Evolutionary conservation across 2,888 invertebrate species (phyloP).

Genomic region (Rhopalosiphum nymphaeae): DNA sequence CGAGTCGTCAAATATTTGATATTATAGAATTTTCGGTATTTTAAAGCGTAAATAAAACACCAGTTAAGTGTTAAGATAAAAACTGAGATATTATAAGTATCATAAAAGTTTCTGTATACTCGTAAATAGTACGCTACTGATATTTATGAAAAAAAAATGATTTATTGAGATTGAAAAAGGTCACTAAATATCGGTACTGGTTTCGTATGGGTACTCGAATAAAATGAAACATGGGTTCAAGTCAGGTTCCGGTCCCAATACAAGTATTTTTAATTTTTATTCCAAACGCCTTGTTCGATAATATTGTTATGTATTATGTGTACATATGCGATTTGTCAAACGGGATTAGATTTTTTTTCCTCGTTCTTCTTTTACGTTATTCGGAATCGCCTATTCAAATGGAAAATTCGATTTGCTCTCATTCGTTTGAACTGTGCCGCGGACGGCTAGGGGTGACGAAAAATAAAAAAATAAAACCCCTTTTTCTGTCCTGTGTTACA

Average conservation of each 20-base stretch:
- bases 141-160: background rate
- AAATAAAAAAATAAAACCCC: constrained; percentile 29
- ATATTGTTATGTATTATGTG: background rate
- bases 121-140: too few species aligned
- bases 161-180: background rate
- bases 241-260: background rate
- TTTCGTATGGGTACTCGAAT: background rate
- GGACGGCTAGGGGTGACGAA: background rate
- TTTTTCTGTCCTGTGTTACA: background rate
- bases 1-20: too few species aligned
- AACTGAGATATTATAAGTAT: too few species aligned
- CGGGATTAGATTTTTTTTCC: constrained; percentile 33
- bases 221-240: background rate
- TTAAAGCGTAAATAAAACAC: too few species aligned
- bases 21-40: too few species aligned
- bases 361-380: constrained; percentile 25
- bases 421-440: constrained; percentile 58
- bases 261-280: background rate
- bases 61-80: too few species aligned
- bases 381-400: constrained; percentile 27
- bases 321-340: constrained; percentile 29
- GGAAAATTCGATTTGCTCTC: constrained; percentile 59
- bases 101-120: too few species aligned
- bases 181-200: background rate
- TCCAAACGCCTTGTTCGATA: background rate